A percentile compares a stretch with the other conserved stretches of the same genome.
Evolutionary conservation across 2,888 invertebrate species (phyloP).

Genomic region (Phanerotoma sp.): DNA sequence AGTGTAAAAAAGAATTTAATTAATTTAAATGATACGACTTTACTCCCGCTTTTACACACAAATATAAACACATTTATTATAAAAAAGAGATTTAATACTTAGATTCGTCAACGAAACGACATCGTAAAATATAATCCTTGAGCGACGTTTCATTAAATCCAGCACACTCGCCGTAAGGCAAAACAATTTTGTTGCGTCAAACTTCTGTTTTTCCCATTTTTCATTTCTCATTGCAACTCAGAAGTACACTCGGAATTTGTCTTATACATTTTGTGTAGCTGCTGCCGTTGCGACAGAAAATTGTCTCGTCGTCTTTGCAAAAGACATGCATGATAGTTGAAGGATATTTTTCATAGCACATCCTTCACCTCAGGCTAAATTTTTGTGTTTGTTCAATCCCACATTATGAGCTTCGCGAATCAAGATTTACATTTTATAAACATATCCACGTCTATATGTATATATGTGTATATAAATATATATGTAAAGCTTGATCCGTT

Average conservation of each 20-base stretch:
- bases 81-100: neutral
- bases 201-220: conserved; percentile 6
- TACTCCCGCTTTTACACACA: too few relatives aligned
- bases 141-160: conserved; percentile 24
- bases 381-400: neutral
- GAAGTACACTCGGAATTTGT: conserved; percentile 8
- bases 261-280: conserved; percentile 1
- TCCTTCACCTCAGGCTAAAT: neutral
- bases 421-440: too few relatives aligned
- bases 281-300: conserved; percentile 21
- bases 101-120: neutral
- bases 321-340: conserved; percentile 29
- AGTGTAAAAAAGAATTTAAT: too few relatives aligned
- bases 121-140: conserved; percentile 2
- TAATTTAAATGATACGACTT: too few relatives aligned
- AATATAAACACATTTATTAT: too few relatives aligned
- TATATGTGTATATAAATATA: too few relatives aligned
- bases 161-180: conserved; percentile 13
- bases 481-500: too few relatives aligned
- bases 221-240: neutral
- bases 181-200: conserved; percentile 23
- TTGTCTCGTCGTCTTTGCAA: conserved; percentile 29
- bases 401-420: too few relatives aligned
- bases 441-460: too few relatives aligned
- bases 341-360: conserved; percentile 10